phyloP scores from a whole-genome alignment of 2,113 vertebrate species.

The Aix galericulata region DNA sequence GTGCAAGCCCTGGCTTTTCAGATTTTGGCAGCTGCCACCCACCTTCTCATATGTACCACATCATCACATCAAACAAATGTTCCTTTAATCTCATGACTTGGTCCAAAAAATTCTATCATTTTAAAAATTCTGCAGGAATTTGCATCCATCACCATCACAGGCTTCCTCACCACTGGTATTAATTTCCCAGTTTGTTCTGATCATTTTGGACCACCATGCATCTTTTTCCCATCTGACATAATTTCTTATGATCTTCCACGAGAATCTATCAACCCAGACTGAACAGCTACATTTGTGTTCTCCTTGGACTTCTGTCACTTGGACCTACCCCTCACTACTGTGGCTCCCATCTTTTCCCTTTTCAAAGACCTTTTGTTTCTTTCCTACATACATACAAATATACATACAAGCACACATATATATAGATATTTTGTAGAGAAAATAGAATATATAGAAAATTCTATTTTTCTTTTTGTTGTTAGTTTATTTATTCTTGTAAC shows the following conservation, averaged over 20 bases:
- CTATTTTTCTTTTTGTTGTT: neutral
- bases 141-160: neutral
- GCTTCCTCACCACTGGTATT: rapidly evolving
- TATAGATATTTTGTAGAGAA: neutral
- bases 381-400: neutral
- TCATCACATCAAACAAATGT: neutral
- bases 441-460: neutral
- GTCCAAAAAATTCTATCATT: neutral
- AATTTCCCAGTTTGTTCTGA: neutral
- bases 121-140: neutral
- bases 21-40: neutral
- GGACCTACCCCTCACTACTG: neutral
- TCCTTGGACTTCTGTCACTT: neutral
- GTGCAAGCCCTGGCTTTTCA: neutral
- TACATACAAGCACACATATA: neutral
- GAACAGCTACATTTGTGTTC: neutral
- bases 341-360: neutral
- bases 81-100: neutral
- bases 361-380: neutral
- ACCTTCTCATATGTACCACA: rapidly evolving
- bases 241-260: neutral
- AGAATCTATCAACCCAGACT: neutral
- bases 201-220: neutral
- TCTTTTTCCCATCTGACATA: neutral
- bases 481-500: neutral